phyloP scores from a whole-genome alignment of 2,113 vertebrate species.

The Cheirogaleus medius region DNA sequence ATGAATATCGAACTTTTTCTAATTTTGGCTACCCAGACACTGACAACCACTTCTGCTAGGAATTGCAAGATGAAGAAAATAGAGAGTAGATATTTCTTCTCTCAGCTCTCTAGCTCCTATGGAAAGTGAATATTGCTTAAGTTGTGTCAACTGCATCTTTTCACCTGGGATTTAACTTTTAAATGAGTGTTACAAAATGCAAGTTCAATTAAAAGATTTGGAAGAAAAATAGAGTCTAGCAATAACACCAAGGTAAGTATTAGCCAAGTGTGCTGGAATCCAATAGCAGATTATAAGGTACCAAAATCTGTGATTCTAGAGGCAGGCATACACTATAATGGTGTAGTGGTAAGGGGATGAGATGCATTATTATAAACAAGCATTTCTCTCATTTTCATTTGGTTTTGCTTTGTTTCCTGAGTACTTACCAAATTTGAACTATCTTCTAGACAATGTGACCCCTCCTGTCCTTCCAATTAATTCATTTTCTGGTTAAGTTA shows the following conservation, averaged over 20 bases:
- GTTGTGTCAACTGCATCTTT: background rate
- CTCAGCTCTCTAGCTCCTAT: background rate
- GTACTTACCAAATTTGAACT: background rate
- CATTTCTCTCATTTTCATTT: background rate
- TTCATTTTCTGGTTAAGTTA: background rate
- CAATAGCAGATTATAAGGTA: background rate
- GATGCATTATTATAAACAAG: background rate
- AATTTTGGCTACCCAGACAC: background rate
- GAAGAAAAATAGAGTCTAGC: background rate
- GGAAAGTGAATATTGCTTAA: background rate
- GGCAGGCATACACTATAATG: background rate
- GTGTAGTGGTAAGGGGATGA: fast-evolving
- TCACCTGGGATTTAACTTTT: background rate
- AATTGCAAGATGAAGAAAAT: background rate
- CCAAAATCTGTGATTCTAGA: background rate
- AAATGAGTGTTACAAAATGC: background rate
- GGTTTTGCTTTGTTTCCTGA: background rate
- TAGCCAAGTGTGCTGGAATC: background rate
- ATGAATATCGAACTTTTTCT: background rate
- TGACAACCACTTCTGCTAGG: background rate
- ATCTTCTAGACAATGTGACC: background rate
- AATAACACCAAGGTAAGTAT: background rate
- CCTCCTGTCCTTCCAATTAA: background rate
- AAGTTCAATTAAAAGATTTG: background rate
- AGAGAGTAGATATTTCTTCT: background rate